Conservation (phyloP, 2,888 invertebrate genomes). For the Dione vanillae region DNA sequence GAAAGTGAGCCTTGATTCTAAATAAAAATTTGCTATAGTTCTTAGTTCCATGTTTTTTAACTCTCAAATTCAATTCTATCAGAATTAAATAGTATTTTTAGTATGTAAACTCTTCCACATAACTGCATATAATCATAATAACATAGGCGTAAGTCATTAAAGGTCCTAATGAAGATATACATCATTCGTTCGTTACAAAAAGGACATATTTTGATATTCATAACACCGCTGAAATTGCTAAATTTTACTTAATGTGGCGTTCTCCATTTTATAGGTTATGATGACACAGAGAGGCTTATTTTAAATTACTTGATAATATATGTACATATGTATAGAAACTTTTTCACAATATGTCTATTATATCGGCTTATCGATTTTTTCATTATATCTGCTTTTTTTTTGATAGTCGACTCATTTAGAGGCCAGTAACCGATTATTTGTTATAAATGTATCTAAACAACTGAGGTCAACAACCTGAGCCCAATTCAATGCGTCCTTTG, state of each 20-base stretch:
- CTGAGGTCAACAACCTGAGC: neutral
- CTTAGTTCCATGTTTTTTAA: neutral
- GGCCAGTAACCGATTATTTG: neutral
- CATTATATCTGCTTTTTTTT: neutral
- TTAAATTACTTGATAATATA: neutral
- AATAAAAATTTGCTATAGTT: neutral
- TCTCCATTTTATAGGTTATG: neutral
- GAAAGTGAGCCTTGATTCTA: neutral
- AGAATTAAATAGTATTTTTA: conserved; percentile 13
- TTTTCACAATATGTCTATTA: neutral
- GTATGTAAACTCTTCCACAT: conserved; percentile 22
- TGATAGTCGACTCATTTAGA: neutral
- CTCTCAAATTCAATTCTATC: neutral
- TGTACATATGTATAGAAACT: neutral
- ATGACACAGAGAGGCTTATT: conserved; percentile 7
- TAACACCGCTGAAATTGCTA: neutral
- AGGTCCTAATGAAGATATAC: neutral
- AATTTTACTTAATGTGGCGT: neutral
- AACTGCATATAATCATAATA: conserved; percentile 10
- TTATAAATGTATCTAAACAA: neutral
- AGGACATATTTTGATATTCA: neutral
- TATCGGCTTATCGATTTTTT: neutral
- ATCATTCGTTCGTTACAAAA: neutral
- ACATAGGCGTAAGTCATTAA: conserved; percentile 18
- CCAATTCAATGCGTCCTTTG: neutral